Conservation (phyloP, 2,113 vertebrate species). For the Malurus cyaneus region DNA sequence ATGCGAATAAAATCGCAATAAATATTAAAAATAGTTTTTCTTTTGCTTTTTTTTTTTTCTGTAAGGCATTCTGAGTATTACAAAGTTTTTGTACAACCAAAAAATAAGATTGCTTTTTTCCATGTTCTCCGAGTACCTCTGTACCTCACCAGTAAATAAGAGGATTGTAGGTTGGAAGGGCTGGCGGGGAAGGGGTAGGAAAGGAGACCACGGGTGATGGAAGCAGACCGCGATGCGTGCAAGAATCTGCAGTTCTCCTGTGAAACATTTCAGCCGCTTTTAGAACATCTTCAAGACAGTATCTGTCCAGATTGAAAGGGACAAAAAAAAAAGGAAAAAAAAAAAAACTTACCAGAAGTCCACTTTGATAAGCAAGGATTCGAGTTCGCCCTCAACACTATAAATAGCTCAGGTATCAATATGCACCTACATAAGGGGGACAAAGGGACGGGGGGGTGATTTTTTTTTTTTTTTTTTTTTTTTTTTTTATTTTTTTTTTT, state of each 20-base stretch:
- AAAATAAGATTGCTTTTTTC: conserved; percentile 58
- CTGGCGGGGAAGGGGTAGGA: background rate
- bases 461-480: background rate
- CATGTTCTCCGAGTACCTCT: conserved; percentile 50
- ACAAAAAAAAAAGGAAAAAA: no score
- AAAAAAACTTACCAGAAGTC: conserved; percentile 38
- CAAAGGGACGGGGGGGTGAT: background rate
- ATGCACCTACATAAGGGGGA: conserved; percentile 24
- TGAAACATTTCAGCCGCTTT: conserved; percentile 35
- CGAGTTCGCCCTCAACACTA: conserved; percentile 46
- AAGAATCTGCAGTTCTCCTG: conserved; percentile 59
- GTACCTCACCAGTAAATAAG: conserved; percentile 5
- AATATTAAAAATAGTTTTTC: conserved; percentile 70
- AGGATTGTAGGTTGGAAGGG: conserved; percentile 15
- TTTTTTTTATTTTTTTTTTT: background rate
- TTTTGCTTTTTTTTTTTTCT: conserved; percentile 13
- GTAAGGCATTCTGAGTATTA: conserved; percentile 77
- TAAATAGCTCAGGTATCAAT: conserved; percentile 66
- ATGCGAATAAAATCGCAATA: conserved; percentile 69
- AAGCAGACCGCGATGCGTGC: conserved; percentile 32
- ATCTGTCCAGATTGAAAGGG: background rate
- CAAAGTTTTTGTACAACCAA: conserved; percentile 69
- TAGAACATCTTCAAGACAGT: background rate
- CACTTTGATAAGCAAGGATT: conserved; percentile 26
- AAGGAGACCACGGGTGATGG: conserved; percentile 22